Conservation (phyloP, 2,113 vertebrate species). For the Gasterosteus nipponicus region DNA sequence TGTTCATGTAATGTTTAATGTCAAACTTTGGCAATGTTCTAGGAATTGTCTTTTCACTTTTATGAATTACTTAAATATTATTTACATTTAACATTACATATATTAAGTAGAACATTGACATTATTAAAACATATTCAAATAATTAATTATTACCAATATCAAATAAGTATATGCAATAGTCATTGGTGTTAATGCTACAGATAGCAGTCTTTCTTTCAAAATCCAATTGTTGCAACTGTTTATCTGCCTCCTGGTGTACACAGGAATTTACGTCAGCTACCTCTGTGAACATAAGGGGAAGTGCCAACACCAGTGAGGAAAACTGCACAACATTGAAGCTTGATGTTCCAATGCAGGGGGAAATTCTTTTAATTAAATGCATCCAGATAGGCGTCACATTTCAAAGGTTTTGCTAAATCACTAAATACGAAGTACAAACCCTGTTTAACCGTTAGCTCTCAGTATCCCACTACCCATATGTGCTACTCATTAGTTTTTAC, state of each 20-base stretch:
- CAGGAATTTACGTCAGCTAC: background rate
- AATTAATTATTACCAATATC: too few relatives aligned
- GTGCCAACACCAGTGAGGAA: background rate
- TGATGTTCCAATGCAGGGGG: background rate
- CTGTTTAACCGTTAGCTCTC: background rate
- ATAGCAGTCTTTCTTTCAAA: background rate
- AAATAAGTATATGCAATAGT: too few relatives aligned
- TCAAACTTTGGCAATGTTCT: too few relatives aligned
- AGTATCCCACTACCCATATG: background rate
- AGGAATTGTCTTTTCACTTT: too few relatives aligned
- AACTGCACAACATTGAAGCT: background rate
- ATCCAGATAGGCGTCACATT: background rate
- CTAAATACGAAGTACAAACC: background rate
- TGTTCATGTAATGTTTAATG: too few relatives aligned
- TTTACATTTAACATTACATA: too few relatives aligned
- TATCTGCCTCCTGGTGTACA: background rate
- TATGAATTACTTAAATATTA: too few relatives aligned
- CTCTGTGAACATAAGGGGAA: background rate
- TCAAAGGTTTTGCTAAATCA: background rate
- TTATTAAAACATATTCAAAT: too few relatives aligned
- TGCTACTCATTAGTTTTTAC: background rate
- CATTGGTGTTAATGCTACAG: too few relatives aligned
- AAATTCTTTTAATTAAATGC: background rate
- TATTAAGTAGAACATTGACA: too few relatives aligned
- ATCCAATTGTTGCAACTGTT: background rate